Evolutionary conservation across 2,797 vertebrate species (phyloP), one percentile per base, ranked within the genome.

Genomic region (Aselliscus stoliczkanus): DNA sequence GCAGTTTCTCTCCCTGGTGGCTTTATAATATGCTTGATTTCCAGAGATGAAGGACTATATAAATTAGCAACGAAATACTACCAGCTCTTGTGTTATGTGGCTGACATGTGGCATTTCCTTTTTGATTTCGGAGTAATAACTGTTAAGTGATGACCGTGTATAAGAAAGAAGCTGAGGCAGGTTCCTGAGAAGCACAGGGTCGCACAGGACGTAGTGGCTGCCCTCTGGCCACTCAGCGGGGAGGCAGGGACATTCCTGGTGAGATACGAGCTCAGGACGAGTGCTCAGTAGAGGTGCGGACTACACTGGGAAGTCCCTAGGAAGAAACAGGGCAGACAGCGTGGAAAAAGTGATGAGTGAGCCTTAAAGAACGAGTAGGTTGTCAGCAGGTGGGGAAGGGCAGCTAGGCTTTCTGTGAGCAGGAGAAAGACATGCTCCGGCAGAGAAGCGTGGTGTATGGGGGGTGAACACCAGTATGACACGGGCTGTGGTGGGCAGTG

Each of bases 261-360:
- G 52, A 44, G 58, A 17, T 4, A 4, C 14, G 65, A 23, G 62
- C 23, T 2, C 3, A 6, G 73, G 42, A 14, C 27, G 4, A 14
- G 29, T 0, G 17, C 21, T 3, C 29, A 20, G 23, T 6, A 1
- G 25, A 44, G 10, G 4, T 4, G 50, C 15, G 1, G 15, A 39
- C 13, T 9, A 27, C 6, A 2, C 44, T 11, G 5, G 7, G 67
- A 64, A 5, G 29, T 15, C 73, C 44, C n/a, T 6, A 21, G 17
- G 29, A 23, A 9, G 42, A 23, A 60, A 8, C 1, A 4, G 47
- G 34, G n/a, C 7, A 10, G 29, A 5, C 15, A 5, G 31, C 0
- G 0, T 1, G 42, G 42, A 9, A 34, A 5, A 15, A 25, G 64
- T 4, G 31, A 44, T 75, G 4, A 2, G 13, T 0, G 10, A 39